Evolutionary conservation across 2,888 invertebrate species (phyloP).

Genomic region (Ophonus ardosiacus): DNA sequence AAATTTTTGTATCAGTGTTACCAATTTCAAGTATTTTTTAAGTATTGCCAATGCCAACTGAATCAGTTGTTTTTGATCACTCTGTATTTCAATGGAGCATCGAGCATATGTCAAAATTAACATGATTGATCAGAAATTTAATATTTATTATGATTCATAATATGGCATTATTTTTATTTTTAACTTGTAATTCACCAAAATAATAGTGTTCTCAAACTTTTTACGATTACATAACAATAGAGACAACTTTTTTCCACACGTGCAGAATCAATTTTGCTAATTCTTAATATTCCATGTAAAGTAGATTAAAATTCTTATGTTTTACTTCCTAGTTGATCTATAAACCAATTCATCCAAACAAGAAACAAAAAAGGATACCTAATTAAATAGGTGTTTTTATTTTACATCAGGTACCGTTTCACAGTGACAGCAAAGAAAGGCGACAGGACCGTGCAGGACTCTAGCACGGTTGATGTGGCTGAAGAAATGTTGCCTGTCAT

Average conservation of each 20-base stretch:
- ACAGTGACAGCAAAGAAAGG: constrained; percentile 48
- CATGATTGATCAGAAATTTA: too few relatives aligned
- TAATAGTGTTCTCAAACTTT: not conserved
- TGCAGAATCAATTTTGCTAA: not conserved
- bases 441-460: not conserved
- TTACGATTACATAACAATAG: not conserved
- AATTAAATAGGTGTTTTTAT: not conserved
- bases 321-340: not conserved
- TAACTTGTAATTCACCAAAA: not conserved
- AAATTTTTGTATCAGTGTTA: too few relatives aligned
- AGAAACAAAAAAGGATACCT: not conserved
- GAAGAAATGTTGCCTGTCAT: constrained; percentile 49
- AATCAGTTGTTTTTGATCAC: too few relatives aligned
- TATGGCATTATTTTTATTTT: too few relatives aligned
- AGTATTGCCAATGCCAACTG: too few relatives aligned
- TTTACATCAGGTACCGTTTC: constrained; percentile 31
- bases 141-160: too few relatives aligned
- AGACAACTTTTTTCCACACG: not conserved
- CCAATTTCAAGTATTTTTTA: too few relatives aligned
- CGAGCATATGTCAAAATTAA: too few relatives aligned
- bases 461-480: constrained; percentile 24
- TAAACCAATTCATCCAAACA: not conserved
- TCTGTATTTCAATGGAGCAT: too few relatives aligned
- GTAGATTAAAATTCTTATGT: not conserved
- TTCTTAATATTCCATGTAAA: not conserved